phyloP scores from a whole-genome alignment of 2,888 invertebrate species.

The Caenorhabditis sp. region DNA sequence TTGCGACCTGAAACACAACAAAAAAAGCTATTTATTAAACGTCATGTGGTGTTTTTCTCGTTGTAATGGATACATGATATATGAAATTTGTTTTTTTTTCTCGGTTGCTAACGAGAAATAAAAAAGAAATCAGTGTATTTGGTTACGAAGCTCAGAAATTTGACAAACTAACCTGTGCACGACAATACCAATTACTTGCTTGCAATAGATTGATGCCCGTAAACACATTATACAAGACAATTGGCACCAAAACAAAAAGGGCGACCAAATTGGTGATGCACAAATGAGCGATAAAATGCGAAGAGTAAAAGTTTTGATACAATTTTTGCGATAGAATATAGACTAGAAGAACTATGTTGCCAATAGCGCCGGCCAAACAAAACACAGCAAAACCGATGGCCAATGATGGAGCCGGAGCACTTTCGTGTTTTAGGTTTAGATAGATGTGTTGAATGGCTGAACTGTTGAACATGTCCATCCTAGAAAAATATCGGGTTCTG shows the following conservation, averaged over 20 bases:
- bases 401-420: slow-evolving; percentile 41
- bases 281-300: slow-evolving; percentile 70
- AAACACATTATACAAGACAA: slow-evolving; percentile 63
- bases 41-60: neutral
- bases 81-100: neutral
- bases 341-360: slow-evolving; percentile 60
- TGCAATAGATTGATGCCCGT: slow-evolving; percentile 62
- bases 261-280: slow-evolving; percentile 67
- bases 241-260: slow-evolving; percentile 57
- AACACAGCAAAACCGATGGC: slow-evolving; percentile 37
- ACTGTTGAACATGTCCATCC: slow-evolving; percentile 40
- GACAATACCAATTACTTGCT: slow-evolving; percentile 58
- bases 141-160: neutral
- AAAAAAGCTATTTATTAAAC: neutral
- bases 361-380: slow-evolving; percentile 53
- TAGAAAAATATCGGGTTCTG: too few relatives aligned
- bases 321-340: slow-evolving; percentile 65
- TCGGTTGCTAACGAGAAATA: neutral
- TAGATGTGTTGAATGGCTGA: slow-evolving; percentile 46
- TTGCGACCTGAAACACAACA: slow-evolving; percentile 55
- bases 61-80: neutral
- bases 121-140: neutral
- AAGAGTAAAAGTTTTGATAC: slow-evolving; percentile 70
- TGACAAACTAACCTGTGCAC: slow-evolving; percentile 57
- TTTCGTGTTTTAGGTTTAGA: slow-evolving; percentile 26